Conservation (phyloP, 2,797 vertebrate genomes). For the Megaceryle alcyon region DNA sequence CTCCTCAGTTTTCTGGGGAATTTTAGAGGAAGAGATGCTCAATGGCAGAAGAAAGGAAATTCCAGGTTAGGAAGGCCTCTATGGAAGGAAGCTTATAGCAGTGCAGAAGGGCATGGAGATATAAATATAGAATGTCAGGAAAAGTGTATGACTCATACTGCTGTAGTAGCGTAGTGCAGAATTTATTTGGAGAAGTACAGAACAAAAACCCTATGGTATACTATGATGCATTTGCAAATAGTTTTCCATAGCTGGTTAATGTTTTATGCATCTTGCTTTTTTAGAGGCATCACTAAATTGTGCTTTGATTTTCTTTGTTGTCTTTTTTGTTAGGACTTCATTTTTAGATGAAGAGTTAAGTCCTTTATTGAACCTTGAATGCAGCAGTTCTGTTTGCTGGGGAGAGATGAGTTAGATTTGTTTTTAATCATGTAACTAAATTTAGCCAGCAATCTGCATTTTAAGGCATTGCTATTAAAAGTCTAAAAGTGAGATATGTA, state of each 20-base stretch:
- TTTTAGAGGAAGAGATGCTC: not conserved
- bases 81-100: not conserved
- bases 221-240: conserved; percentile 48
- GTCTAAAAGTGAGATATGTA: conserved; percentile 74
- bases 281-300: not conserved
- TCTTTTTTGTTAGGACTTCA: conserved; percentile 12
- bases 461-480: conserved; percentile 80
- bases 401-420: conserved; percentile 71
- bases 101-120: conserved; percentile 45
- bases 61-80: not conserved
- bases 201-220: conserved; percentile 49
- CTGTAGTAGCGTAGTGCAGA: conserved; percentile 59
- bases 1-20: not conserved
- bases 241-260: conserved; percentile 50
- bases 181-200: conserved; percentile 63
- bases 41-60: not conserved
- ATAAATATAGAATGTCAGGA: conserved; percentile 62
- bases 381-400: conserved; percentile 67
- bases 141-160: conserved; percentile 67
- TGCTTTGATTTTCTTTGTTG: not conserved
- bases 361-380: conserved; percentile 73
- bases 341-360: conserved; percentile 53
- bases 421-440: conserved; percentile 80
- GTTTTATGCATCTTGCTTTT: conserved; percentile 51
- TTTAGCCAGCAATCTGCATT: conserved; percentile 80